Conservation (phyloP, 1,140 invertebrate species). For the Eupristina koningsbergeri region DNA sequence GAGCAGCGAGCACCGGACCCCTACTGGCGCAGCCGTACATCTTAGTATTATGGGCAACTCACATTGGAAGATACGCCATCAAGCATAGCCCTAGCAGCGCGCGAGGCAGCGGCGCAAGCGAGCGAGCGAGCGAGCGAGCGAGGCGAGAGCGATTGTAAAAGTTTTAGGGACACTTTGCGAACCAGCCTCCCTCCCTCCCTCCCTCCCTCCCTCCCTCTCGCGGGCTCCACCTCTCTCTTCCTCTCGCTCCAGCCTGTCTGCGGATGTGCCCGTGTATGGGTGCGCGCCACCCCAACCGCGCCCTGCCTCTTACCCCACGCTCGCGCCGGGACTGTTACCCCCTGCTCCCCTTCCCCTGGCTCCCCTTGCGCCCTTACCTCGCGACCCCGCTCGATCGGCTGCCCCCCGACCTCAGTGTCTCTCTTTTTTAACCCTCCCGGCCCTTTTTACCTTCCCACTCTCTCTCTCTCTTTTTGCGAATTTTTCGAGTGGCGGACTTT, state of each 20-base stretch:
- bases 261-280: not conserved
- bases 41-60: constrained; percentile 82
- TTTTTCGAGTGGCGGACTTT: constrained; percentile 35
- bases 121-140: constrained; percentile 72
- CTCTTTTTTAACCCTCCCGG: constrained; percentile 28
- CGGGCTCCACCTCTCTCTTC: constrained; percentile 53
- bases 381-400: constrained; percentile 5
- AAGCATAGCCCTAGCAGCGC: constrained; percentile 80
- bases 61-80: constrained; percentile 88
- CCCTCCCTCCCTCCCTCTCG: constrained; percentile 46
- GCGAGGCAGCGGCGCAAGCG: constrained; percentile 53
- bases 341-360: constrained; percentile 37
- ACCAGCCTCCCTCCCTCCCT: constrained; percentile 66
- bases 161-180: constrained; percentile 78
- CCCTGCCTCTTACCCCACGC: constrained; percentile 51
- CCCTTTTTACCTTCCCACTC: constrained; percentile 4
- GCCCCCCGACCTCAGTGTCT: constrained; percentile 24
- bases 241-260: constrained; percentile 5
- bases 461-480: constrained; percentile 27
- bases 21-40: constrained; percentile 82
- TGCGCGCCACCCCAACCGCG: constrained; percentile 51
- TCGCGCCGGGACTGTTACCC: not conserved
- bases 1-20: constrained; percentile 64
- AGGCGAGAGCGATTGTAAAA: constrained; percentile 77
- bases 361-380: constrained; percentile 48